Evolutionary conservation across 2,888 invertebrate genomes (phyloP), one percentile per base, ranked within the genome.

Genomic region (Julus scanicus): DNA sequence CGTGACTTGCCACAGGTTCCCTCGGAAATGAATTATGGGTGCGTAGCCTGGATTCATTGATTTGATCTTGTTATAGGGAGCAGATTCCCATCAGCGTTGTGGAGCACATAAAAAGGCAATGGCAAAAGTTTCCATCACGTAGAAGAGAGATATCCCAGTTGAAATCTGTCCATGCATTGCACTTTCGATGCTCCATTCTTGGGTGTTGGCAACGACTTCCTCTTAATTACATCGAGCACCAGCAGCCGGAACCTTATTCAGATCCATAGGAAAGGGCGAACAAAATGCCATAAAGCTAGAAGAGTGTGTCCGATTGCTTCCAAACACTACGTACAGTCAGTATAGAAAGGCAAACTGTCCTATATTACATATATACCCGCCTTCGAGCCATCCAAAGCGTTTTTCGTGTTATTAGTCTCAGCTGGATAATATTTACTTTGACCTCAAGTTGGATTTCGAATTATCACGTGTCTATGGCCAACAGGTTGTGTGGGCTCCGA

Each of bases 221-320:
- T 80, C 80, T 80, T 80, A 80, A 80, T 80, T 80, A 80, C 80
- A 37, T 80, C 37, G 80, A 80, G 80, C 80, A 80, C 80, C 80
- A 80, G 80, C 80, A 80, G 80, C 80, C 80, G 80, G 80, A 80
- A 80, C 80, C 80, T 80, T 80, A 80, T 80, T 80, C 37, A 80
- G 80, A 80, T 80, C 71, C 29, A 29, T 6, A 71, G 71, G 71
- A 71, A 9, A n/a, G 6, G 29, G 80, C 13, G 80, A 37, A 80
- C 37, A 80, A 80, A 13, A 80, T 37, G 80, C 80, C 80, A 80
- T 80, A 80, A 80, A 80, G 80, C 80, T 37, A 37, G 20, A 37
- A 71, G 71, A 80, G 80, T 13, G 80, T 37, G 80, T 80, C 80
- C 80, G 29, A 80, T 80, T 80, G 63, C 63, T 63, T 63, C 63